These are phyloP conservation scores for Drosophila neonasuta DNA, from an alignment of 2,888 invertebrate species.

Conservation along the genomic window DNA sequence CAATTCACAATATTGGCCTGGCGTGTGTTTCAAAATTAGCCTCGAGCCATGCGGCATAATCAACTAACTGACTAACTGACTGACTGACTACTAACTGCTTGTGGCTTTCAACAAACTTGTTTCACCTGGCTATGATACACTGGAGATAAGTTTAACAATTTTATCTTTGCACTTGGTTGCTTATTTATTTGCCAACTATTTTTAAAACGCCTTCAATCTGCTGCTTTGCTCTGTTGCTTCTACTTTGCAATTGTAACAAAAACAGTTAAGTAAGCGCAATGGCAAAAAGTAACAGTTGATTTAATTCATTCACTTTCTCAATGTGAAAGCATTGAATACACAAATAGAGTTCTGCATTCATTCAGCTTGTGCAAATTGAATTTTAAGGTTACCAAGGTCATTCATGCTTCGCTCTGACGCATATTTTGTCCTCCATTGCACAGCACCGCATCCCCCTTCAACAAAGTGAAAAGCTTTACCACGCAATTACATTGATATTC, in stretches of 20 bases:
- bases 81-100: constrained; percentile 23
- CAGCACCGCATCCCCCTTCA: background rate
- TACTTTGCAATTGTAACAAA: constrained; percentile 19
- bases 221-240: constrained; percentile 19
- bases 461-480: background rate
- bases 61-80: constrained; percentile 11
- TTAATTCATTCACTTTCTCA: constrained; percentile 8
- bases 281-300: constrained; percentile 13
- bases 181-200: constrained; percentile 45
- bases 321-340: constrained; percentile 7
- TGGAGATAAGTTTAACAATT: constrained; percentile 50
- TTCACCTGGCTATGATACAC: constrained; percentile 25
- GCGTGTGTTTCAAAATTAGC: constrained; percentile 56
- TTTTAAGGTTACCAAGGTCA: constrained; percentile 6
- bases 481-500: background rate
- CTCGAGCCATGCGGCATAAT: constrained; percentile 43
- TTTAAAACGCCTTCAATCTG: constrained; percentile 37
- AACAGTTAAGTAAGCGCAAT: constrained; percentile 16
- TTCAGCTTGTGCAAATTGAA: constrained; percentile 17
- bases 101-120: constrained; percentile 49
- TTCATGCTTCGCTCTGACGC: background rate
- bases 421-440: background rate
- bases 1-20: constrained; percentile 41
- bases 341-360: constrained; percentile 4
- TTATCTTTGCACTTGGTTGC: constrained; percentile 52